Base-by-base conservation (phyloP, 2,888 invertebrate genomes). In the Helicoverpa assulta region DNA sequence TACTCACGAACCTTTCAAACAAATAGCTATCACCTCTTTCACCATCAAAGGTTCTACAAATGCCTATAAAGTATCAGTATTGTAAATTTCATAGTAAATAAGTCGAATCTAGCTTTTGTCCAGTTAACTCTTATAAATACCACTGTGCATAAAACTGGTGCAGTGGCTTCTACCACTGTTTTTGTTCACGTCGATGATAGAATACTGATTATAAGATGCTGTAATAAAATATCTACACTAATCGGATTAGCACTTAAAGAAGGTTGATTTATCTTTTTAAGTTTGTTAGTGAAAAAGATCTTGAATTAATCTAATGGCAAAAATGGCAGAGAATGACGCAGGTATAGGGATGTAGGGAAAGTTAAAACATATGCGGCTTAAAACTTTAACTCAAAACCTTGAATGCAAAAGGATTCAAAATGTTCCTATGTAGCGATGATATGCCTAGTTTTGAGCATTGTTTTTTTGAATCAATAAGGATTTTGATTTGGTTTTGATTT, bases 161-260 rank as follows among this genome's bases (percentile, higher is more conserved):
- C 62, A 62, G 53, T 50, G n/a, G 54, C 53, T 47, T 14, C n/a
- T 43, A 21, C 53, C 10, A 43, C 26, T 16, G 73, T 76, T 76
- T 67, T 78, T 76, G 26, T 76, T 60, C 14, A 14, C 21, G 0
- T 51, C 60, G 59, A 6, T 47, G 51, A 54, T 67, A 60, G 78
- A 78, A 76, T 76, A 83, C 76, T 76, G 73, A 70, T 65, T 56
- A 69, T 67, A 67, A 63, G 70, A 79, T 70, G 65, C 69, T 70
- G 47, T 56, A 67, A 76, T 82, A 73, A 80, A 78, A 71, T 73
- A 75, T 78, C 81, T 69, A 52, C 59, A 86, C 82, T 86, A 85
- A 85, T 81, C 77, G 73, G 63, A 77, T 88, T 89, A 88, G 87
- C 89, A 84, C 88, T 78, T 72, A 63, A 58, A 50, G 21, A 43